These are phyloP conservation scores for Xestia rhomboidea DNA, from an alignment of 2,888 invertebrate genomes.

Conservation along the genomic window DNA sequence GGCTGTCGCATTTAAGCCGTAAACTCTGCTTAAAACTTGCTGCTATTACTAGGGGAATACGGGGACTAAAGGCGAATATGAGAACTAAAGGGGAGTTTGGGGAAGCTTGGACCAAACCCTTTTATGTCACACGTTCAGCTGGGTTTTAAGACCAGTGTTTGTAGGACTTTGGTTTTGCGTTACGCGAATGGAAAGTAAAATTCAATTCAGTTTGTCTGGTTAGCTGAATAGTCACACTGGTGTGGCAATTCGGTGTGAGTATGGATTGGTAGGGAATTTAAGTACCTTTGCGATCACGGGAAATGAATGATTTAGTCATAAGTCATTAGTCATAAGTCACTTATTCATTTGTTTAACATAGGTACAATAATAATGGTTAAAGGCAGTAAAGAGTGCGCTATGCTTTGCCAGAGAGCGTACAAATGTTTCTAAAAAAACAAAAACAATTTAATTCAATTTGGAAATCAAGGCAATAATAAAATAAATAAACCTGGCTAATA, in stretches of 20 bases:
- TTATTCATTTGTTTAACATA: no score
- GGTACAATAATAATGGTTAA: no score
- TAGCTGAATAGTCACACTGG: constrained; percentile 6
- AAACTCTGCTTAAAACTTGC: constrained; percentile 64
- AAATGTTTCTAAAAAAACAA: no score
- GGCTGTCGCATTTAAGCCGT: constrained; percentile 50
- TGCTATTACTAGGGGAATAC: constrained; percentile 34
- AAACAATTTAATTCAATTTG: no score
- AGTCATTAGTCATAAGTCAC: no score
- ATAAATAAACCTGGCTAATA: no score
- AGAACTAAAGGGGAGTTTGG: constrained; percentile 13
- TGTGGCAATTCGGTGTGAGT: no score
- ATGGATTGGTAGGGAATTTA: no score
- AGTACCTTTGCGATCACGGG: neutral
- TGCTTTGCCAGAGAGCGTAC: no score
- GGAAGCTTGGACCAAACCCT: constrained; percentile 45
- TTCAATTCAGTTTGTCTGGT: constrained; percentile 12
- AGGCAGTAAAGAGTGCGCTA: no score
- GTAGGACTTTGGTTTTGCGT: constrained; percentile 12
- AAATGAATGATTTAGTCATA: neutral
- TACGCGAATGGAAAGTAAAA: constrained; percentile 3
- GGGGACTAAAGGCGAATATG: constrained; percentile 2
- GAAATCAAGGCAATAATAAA: no score
- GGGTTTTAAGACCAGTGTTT: constrained; percentile 48
- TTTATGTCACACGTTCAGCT: constrained; percentile 57